These are phyloP conservation scores for Scaptomyza parva DNA, from an alignment of 2,888 invertebrate genomes.

Conservation along the genomic window DNA sequence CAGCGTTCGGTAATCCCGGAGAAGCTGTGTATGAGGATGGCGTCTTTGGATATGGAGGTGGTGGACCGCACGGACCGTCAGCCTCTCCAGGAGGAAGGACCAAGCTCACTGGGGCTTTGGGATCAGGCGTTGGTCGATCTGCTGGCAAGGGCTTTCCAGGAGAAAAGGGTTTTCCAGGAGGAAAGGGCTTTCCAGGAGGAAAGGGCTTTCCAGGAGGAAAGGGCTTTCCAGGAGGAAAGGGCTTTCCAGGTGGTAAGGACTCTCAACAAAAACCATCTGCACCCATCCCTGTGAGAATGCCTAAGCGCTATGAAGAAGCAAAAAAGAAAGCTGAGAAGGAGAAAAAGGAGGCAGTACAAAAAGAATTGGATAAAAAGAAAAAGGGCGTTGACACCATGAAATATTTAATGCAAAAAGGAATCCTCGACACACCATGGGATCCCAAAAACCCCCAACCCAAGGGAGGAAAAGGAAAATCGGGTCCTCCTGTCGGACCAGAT, in stretches of 20 bases:
- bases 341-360: conserved; percentile 13
- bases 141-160: too few species aligned
- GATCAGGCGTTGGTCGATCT: conserved; percentile 15
- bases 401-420: conserved; percentile 47
- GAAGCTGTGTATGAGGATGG: conserved; percentile 63
- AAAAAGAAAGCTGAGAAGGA: conserved; percentile 7
- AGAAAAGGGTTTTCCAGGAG: conserved; percentile 30
- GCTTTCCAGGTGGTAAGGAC: conserved; percentile 33
- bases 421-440: conserved; percentile 32
- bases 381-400: conserved; percentile 54
- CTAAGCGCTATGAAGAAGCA: conserved; percentile 12
- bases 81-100: conserved; percentile 8
- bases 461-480: neutral
- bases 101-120: conserved; percentile 20
- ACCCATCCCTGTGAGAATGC: conserved; percentile 45
- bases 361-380: conserved; percentile 14
- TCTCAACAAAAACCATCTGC: conserved; percentile 13
- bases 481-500: conserved; percentile 40
- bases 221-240: conserved; percentile 13
- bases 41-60: conserved; percentile 55
- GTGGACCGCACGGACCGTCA: conserved; percentile 51
- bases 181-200: conserved; percentile 17
- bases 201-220: conserved; percentile 31
- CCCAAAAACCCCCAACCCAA: conserved; percentile 27
- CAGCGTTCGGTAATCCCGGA: conserved; percentile 44